Base-by-base conservation (phyloP, 2,888 invertebrate genomes). In the Pheosia tremula region DNA sequence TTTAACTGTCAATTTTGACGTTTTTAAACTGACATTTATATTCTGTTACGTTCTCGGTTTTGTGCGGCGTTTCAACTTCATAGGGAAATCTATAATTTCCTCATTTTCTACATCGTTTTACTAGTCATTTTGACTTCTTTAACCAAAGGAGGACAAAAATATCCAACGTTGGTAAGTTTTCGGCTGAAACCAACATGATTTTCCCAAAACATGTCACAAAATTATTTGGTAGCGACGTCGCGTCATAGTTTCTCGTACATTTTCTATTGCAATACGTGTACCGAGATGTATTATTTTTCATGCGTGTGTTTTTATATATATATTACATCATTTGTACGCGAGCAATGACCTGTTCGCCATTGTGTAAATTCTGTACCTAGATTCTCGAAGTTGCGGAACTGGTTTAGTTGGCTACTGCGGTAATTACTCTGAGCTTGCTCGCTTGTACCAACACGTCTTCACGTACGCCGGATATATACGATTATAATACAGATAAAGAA, bases 81-180 rank as follows among this genome's bases (percentile, higher is more conserved):
- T 61, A 58, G 60, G 62, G 64, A 72, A 75, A 62, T 10, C 59
- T 55, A 59, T 66, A 67, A 66, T 74, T 72, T 69, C 56, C 54
- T 24, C 55, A 63, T 61, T 70, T 71, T 73, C 60, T 57, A 62
- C 55, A 50, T 65, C 62, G 58, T 60, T 62, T 68, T 55, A 62
- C n/a, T 45, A 60, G 47, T 63, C 61, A 64, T 67, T 66, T 67
- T 49, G 50, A 54, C 56, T 56, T 58, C 64, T 75, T 77, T 66
- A 54, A 67, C 55, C 58, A 64, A 66, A 64, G 57, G 66, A 58
- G 65, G 56, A 13, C 37, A 36, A 13, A 56, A 58, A 52, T 57
- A 57, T 56, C 61, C 41, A 53, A 41, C 58, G 56, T 61, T 66
- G 78, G 78, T 75, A 49, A 74, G 78, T 77, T 63, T 73, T 63